A percentile compares a stretch with the other conserved stretches of the same genome.
phyloP scores from a whole-genome alignment of 2,888 invertebrate species.

The Hydropsyche betteni region DNA sequence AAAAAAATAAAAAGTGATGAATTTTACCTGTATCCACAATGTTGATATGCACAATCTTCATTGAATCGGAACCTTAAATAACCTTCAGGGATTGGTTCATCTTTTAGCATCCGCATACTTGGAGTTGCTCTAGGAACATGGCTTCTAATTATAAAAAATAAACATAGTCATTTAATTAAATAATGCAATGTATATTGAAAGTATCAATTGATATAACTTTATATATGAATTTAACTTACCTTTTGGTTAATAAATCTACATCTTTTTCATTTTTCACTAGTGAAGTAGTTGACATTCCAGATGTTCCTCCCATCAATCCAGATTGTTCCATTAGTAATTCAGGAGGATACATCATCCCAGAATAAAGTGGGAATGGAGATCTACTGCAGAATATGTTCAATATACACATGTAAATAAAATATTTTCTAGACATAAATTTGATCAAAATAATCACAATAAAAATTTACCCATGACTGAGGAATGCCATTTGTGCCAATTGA shows the following conservation, averaged over 20 bases:
- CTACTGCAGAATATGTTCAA: constrained; percentile 48
- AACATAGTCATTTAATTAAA: background rate
- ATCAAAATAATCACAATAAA: background rate
- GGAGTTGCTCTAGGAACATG: constrained; percentile 59
- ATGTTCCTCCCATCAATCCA: constrained; percentile 65
- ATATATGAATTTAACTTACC: constrained; percentile 57
- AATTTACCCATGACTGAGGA: constrained; percentile 64
- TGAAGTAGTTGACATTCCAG: constrained; percentile 63
- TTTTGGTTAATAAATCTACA: constrained; percentile 64
- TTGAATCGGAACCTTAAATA: constrained; percentile 90
- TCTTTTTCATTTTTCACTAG: constrained; percentile 58
- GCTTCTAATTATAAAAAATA: constrained; percentile 52
- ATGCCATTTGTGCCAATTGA: constrained; percentile 60
- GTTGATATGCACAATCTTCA: constrained; percentile 89
- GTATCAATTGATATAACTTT: background rate
- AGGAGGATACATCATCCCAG: constrained; percentile 65
- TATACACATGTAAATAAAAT: constrained; percentile 4
- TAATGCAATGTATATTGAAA: background rate
- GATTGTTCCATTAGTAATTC: constrained; percentile 63
- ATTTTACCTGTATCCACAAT: constrained; percentile 79
- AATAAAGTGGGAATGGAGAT: constrained; percentile 64
- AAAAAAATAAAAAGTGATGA: background rate
- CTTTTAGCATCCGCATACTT: constrained; percentile 81
- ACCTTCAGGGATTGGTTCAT: constrained; percentile 89
- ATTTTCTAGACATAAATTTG: constrained; percentile 5